Evolutionary conservation across 2,888 invertebrate species (phyloP), one percentile per base, ranked within the genome.

Genomic region (Pachycephus smyrnensis): DNA sequence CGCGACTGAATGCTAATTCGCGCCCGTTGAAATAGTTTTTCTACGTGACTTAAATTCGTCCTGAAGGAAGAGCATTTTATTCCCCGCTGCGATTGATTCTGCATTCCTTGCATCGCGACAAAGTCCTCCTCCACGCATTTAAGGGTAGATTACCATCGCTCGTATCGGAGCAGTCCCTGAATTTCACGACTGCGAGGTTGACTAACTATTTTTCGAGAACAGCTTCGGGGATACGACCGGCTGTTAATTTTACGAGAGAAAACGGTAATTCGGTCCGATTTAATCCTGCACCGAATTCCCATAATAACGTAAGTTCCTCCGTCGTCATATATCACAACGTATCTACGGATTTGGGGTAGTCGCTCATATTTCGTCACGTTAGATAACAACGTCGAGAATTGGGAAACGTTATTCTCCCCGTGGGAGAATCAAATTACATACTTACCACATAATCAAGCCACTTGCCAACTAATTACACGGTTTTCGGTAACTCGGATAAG

Each of bases 31-130:
- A 89, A 88, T 88, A 88, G 87, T 90, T 89, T 88, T 88, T 88
- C 88, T 89, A 90, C 89, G 89, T 89, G 90, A 90, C 89, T 88
- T 86, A 88, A 89, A 90, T 89, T 89, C 86, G 81, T 84, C 84
- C 55, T 86, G 84, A 83, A 82, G 83, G 84, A 80, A 81, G 82
- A 82, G 87, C 84, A 79, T 80, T 55, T 55, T 82, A 76, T 74
- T 77, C 79, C 79, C 81, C 76, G 75, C 79, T 76, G 79, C 84
- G 84, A 84, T 84, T 83, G 82, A 82, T 82, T 78, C 82, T 80
- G 82, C 84, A 83, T 81, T 33, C 32, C 71, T 31, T 84, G 82
- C 82, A 82, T 82, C 81, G 81, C 82, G 80, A 80, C 80, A 81
- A 82, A 79, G 83, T 81, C 81, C 80, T 81, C 81, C 80, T 79